A percentile compares a stretch with the other conserved stretches of the same genome.
Conservation (phyloP, 2,888 invertebrate genomes). For the Eugnorisma glareosa region DNA sequence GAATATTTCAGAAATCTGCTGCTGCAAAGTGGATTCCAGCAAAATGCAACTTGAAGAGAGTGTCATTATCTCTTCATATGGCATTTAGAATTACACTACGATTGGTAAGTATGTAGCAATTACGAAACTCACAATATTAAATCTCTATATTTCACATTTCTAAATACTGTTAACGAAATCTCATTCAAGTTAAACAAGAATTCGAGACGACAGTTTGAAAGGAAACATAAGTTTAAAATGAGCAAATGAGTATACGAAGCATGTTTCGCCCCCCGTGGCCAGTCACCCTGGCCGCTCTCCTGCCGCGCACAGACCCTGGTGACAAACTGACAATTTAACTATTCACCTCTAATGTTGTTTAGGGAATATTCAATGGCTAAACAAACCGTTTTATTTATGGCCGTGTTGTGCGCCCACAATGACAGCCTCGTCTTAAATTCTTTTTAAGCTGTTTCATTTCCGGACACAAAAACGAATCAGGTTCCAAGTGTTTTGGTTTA, state of each 20-base stretch:
- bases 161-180: conserved; percentile 26
- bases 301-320: conserved; percentile 76
- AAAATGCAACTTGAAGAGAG: background rate
- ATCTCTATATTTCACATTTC: conserved; percentile 15
- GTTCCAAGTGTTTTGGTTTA: conserved; percentile 52
- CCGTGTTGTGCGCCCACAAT: conserved; percentile 84
- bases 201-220: conserved; percentile 54
- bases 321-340: conserved; percentile 89
- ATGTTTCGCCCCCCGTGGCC: conserved; percentile 71
- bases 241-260: conserved; percentile 74
- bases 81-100: background rate
- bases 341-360: conserved; percentile 89
- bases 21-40: background rate
- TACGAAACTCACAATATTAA: conserved; percentile 3
- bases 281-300: conserved; percentile 74
- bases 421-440: conserved; percentile 77
- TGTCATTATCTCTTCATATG: background rate
- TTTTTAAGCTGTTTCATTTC: conserved; percentile 87
- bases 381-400: conserved; percentile 88
- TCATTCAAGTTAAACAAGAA: conserved; percentile 52
- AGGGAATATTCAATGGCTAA: conserved; percentile 84
- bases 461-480: conserved; percentile 74
- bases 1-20: background rate
- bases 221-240: conserved; percentile 72
- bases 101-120: background rate